Evolutionary conservation across 2,113 vertebrate species (phyloP).

Genomic region (Pitta sordida): DNA sequence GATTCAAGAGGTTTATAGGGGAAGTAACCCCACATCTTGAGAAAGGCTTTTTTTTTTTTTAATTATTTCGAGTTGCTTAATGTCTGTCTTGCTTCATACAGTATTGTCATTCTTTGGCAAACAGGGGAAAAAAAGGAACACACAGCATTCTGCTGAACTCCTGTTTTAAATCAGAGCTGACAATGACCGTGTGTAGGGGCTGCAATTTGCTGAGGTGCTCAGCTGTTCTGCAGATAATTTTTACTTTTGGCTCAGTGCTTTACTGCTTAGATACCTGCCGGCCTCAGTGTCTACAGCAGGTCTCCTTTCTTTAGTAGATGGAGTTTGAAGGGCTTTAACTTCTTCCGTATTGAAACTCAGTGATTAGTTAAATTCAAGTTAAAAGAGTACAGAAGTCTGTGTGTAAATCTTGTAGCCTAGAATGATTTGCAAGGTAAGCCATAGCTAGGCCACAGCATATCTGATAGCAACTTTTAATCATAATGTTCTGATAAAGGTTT

Average conservation of each 20-base stretch:
- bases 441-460: neutral
- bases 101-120: neutral
- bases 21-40: conserved; percentile 7
- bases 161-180: neutral
- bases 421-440: neutral
- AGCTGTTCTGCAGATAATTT: neutral
- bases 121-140: rapidly evolving
- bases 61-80: neutral
- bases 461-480: neutral
- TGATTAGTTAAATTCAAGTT: neutral
- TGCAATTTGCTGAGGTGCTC: neutral
- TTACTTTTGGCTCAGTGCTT: neutral
- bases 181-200: neutral
- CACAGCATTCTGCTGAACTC: neutral
- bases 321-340: neutral
- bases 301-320: neutral
- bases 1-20: neutral
- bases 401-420: neutral
- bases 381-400: neutral
- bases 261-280: neutral
- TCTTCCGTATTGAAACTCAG: neutral
- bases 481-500: neutral
- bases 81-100: neutral
- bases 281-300: neutral
- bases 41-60: conserved; percentile 19